Conservation (phyloP, 2,797 vertebrate species). For the Salarias fasciatus region DNA sequence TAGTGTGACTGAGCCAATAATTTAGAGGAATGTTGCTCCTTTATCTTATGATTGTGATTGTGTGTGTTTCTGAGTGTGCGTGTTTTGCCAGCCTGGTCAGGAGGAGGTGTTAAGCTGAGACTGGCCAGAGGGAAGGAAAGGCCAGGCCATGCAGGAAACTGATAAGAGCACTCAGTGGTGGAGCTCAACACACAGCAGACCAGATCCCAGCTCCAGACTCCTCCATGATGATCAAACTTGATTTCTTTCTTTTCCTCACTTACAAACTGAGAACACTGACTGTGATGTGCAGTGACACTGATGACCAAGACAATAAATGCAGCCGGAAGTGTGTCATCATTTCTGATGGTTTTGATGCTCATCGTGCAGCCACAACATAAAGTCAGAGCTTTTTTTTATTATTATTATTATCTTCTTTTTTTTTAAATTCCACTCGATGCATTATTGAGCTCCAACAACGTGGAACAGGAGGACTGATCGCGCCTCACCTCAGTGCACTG, state of each 20-base stretch:
- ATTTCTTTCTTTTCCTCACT: not conserved
- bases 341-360: slow-evolving; percentile 30
- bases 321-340: slow-evolving; percentile 46
- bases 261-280: too few species aligned
- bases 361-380: not conserved
- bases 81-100: not conserved
- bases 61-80: too few species aligned
- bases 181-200: too few species aligned
- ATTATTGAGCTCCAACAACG: too few species aligned
- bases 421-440: too few species aligned
- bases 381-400: not conserved
- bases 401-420: too few species aligned
- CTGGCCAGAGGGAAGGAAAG: slow-evolving; percentile 79
- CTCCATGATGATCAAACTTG: slow-evolving; percentile 20
- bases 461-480: slow-evolving; percentile 1
- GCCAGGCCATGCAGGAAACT: slow-evolving; percentile 79
- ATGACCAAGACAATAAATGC: not conserved
- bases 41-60: too few species aligned
- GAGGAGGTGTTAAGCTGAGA: slow-evolving; percentile 66
- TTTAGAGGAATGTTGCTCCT: too few species aligned
- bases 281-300: not conserved
- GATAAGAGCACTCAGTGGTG: slow-evolving; percentile 72
- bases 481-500: slow-evolving; percentile 82
- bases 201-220: slow-evolving; percentile 24
- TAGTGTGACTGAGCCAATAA: too few species aligned